These are phyloP conservation scores for Sinhomidia bicolor DNA, from an alignment of 2,888 invertebrate species.

Conservation along the genomic window DNA sequence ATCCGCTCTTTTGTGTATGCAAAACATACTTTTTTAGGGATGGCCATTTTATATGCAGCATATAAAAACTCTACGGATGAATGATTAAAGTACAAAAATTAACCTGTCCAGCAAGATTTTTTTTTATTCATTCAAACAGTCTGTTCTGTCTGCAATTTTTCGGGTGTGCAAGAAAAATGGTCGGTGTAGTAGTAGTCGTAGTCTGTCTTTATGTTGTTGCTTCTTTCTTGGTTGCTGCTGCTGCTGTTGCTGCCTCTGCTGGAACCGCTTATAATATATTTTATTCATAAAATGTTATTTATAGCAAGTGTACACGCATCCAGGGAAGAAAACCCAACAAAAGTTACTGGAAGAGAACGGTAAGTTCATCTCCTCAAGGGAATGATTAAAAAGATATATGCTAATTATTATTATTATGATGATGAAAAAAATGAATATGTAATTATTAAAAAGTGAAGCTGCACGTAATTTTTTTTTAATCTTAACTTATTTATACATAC, in stretches of 20 bases:
- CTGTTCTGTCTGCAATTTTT: constrained; percentile 9
- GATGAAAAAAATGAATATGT: neutral
- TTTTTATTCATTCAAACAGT: neutral
- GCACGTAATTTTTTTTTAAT: neutral
- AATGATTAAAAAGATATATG: neutral
- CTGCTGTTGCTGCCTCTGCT: too few relatives aligned
- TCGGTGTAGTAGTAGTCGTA: neutral
- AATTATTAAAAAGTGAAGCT: neutral
- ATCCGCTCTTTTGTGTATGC: neutral
- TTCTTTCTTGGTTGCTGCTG: neutral
- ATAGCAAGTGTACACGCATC: constrained; percentile 3
- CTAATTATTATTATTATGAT: neutral
- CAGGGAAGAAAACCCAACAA: neutral
- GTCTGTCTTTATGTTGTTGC: neutral
- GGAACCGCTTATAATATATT: neutral
- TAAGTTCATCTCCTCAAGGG: neutral
- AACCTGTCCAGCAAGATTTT: constrained; percentile 3
- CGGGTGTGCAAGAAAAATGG: neutral
- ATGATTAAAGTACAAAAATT: neutral
- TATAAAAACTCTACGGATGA: neutral
- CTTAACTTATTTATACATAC: neutral
- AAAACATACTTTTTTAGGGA: neutral
- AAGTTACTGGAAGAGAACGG: constrained; percentile 32
- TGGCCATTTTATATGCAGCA: neutral
- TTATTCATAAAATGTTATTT: neutral